Evolutionary conservation across 2,113 vertebrate genomes (phyloP).

Genomic region (Talpa occidentalis): DNA sequence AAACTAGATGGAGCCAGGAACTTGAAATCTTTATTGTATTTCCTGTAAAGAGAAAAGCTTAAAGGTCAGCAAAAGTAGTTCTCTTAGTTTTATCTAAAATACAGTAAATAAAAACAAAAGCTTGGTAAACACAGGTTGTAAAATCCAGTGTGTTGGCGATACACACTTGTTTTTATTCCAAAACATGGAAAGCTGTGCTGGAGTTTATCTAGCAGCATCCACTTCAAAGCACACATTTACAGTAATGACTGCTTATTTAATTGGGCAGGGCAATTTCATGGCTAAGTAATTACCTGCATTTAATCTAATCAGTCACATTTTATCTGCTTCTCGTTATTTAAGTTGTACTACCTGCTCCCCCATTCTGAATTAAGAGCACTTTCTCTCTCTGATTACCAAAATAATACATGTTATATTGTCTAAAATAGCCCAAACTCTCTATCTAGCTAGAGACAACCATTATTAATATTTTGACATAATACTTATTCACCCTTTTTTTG

Average conservation of each 20-base stretch:
- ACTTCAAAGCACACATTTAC: slow-evolving; percentile 74
- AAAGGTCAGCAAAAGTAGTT: neutral
- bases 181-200: slow-evolving; percentile 63
- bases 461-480: slow-evolving; percentile 20
- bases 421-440: neutral
- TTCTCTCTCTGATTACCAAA: neutral
- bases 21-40: slow-evolving; percentile 45
- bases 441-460: neutral
- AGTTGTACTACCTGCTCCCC: slow-evolving; percentile 21
- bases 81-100: neutral
- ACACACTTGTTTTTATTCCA: slow-evolving; percentile 56
- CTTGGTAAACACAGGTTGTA: slow-evolving; percentile 73
- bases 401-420: neutral
- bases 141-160: slow-evolving; percentile 59
- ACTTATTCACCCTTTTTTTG: neutral
- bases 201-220: slow-evolving; percentile 71
- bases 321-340: slow-evolving; percentile 74
- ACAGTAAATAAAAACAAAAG: slow-evolving; percentile 52
- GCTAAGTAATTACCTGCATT: slow-evolving; percentile 82
- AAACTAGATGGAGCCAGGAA: slow-evolving; percentile 21
- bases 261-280: slow-evolving; percentile 78
- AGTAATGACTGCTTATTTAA: slow-evolving; percentile 79
- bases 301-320: slow-evolving; percentile 77
- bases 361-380: slow-evolving; percentile 74
- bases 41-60: neutral